A percentile compares a stretch with the other conserved stretches of the same genome.
phyloP scores from a whole-genome alignment of 2,797 vertebrate genomes.

The Kryptolebias ocellatus region DNA sequence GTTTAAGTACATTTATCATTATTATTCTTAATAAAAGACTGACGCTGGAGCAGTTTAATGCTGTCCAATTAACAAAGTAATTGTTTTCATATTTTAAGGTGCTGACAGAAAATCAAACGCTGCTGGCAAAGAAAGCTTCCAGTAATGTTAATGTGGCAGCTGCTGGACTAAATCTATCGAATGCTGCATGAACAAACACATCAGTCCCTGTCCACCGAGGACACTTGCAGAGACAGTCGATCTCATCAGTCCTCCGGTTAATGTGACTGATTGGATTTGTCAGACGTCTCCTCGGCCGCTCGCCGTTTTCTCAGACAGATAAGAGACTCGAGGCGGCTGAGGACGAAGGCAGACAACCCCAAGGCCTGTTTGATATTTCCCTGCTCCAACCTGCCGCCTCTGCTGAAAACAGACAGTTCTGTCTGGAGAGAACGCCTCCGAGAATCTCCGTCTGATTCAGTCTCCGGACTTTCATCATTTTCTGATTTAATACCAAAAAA shows the following conservation, averaged over 20 bases:
- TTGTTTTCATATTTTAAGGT: neutral
- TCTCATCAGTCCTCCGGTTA: neutral
- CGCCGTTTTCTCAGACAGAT: constrained; percentile 43
- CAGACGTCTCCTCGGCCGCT: constrained; percentile 25
- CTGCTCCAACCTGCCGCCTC: constrained; percentile 5
- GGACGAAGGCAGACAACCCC: constrained; percentile 22
- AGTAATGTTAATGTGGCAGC: neutral
- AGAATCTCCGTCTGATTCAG: constrained; percentile 1
- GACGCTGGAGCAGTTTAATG: too few species aligned
- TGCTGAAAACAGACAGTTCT: constrained; percentile 18
- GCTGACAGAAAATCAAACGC: neutral
- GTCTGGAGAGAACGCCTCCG: constrained; percentile 17
- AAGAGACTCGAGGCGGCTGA: constrained; percentile 24
- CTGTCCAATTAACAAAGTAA: neutral
- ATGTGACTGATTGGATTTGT: constrained; percentile 42
- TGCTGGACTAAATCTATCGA: neutral
- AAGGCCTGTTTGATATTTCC: constrained; percentile 46
- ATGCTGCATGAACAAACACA: neutral
- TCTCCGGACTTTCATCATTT: constrained; percentile 1
- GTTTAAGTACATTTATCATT: too few species aligned
- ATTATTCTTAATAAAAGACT: too few species aligned
- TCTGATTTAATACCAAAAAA: neutral
- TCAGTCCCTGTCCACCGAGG: neutral
- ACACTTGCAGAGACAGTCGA: neutral
- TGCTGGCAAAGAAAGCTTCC: neutral